Percentiles rank a stretch among this genome's conserved stretches.
Conservation (phyloP, 2,888 invertebrate genomes). For the Escarpia spicata region DNA sequence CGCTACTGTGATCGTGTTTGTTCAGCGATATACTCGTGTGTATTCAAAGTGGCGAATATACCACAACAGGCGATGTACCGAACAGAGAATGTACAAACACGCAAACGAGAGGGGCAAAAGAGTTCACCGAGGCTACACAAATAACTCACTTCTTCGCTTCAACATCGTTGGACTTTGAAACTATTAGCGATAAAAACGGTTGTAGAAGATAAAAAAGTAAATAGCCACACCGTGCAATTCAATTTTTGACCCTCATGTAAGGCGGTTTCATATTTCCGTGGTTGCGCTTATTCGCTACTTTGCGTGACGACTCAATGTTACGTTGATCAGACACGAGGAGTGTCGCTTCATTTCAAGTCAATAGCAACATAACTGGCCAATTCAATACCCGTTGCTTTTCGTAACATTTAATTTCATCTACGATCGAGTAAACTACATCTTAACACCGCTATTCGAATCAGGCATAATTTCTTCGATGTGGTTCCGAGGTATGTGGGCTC, state of each 20-base stretch:
- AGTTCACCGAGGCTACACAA: background rate
- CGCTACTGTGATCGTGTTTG: no score
- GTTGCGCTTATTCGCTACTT: background rate
- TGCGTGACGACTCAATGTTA: background rate
- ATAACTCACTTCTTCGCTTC: background rate
- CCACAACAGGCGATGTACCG: background rate
- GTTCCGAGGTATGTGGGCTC: no score
- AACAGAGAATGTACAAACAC: background rate
- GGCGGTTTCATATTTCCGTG: background rate
- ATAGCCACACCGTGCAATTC: background rate
- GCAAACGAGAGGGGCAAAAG: no score
- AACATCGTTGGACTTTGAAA: background rate
- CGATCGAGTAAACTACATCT: background rate
- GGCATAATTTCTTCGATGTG: background rate
- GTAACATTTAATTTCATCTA: background rate
- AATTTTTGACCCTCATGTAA: background rate
- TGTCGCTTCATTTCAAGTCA: background rate
- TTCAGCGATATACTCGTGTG: no score
- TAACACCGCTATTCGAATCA: background rate
- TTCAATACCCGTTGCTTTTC: background rate
- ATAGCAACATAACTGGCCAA: no score
- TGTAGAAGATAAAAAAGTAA: background rate
- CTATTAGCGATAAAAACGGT: background rate
- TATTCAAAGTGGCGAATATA: no score
- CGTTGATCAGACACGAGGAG: background rate